phyloP scores from a whole-genome alignment of 1,140 invertebrate genomes.

The Zaprionus kolodkinae region DNA sequence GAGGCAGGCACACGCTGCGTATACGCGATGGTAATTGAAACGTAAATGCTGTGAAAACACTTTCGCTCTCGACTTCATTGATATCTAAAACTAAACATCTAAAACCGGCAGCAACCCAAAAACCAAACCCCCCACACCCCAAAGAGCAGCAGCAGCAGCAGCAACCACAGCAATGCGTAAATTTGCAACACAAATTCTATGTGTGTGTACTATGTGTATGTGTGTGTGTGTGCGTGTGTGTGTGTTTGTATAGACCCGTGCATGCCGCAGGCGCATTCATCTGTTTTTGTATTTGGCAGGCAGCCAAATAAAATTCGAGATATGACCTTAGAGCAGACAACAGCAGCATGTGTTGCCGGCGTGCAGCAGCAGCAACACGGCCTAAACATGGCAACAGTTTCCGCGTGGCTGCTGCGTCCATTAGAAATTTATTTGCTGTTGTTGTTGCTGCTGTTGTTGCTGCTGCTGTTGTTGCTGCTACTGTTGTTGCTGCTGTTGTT shows the following conservation, averaged over 20 bases:
- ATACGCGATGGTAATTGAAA: conserved; percentile 75
- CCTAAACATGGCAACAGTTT: conserved; percentile 72
- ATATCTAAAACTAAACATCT: conserved; percentile 79
- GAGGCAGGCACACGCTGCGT: conserved; percentile 38
- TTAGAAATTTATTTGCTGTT: conserved; percentile 74
- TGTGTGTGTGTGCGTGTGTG: conserved; percentile 18
- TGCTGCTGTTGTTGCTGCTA: conserved; percentile 31
- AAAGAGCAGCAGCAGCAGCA: conserved; percentile 27
- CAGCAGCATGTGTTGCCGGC: conserved; percentile 41
- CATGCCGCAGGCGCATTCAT: conserved; percentile 63
- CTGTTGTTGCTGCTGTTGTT: conserved; percentile 27
- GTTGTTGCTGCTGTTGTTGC: conserved; percentile 48
- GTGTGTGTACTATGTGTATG: conserved; percentile 41
- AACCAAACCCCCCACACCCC: conserved; percentile 32
- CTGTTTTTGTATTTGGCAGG: conserved; percentile 73
- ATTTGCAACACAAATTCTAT: conserved; percentile 58
- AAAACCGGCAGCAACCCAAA: conserved; percentile 71
- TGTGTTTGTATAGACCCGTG: conserved; percentile 37
- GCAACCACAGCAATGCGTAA: conserved; percentile 35
- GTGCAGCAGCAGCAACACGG: conserved; percentile 38
- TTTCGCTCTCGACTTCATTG: conserved; percentile 80
- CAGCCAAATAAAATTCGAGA: conserved; percentile 79
- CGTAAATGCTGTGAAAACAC: conserved; percentile 64
- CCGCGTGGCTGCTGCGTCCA: conserved; percentile 75
- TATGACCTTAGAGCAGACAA: conserved; percentile 71